These are phyloP conservation scores for Caenorhabditis elegans DNA, from an alignment of 1,140 invertebrate genomes.

Conservation along the genomic window DNA sequence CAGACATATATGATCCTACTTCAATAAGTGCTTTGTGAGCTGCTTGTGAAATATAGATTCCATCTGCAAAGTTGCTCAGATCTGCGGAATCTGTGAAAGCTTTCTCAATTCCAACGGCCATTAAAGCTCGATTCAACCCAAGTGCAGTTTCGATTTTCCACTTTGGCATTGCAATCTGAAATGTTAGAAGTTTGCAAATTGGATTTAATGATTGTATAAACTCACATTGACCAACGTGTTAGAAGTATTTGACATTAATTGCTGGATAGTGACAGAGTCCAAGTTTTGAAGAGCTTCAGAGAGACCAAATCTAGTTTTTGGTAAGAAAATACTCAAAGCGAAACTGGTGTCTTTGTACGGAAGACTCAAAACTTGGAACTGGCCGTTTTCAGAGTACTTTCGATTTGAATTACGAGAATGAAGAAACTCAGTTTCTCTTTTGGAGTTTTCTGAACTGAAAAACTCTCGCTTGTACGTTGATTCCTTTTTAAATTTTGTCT, in stretches of 20 bases:
- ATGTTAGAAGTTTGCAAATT: neutral
- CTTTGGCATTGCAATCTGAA: constrained; percentile 16
- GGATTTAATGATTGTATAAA: neutral
- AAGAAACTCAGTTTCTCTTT: neutral
- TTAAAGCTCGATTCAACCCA: neutral
- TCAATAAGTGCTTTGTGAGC: neutral
- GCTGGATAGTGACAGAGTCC: neutral
- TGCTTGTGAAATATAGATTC: neutral
- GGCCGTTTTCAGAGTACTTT: constrained; percentile 2
- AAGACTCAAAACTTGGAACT: constrained; percentile 29
- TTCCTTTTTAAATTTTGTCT: neutral
- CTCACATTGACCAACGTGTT: neutral
- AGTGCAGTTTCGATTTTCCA: neutral
- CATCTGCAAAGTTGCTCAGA: neutral
- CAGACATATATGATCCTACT: neutral
- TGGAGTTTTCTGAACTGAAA: neutral
- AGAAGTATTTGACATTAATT: neutral
- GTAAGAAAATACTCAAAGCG: constrained; percentile 28
- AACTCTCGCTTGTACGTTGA: neutral
- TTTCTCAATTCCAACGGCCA: neutral
- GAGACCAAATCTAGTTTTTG: constrained; percentile 27
- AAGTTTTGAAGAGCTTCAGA: neutral
- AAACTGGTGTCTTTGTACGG: constrained; percentile 27
- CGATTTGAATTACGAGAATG: neutral
- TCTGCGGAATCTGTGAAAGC: neutral